Evolutionary conservation across 1,140 invertebrate genomes (phyloP).

Genomic region (Babylonia areolata): DNA sequence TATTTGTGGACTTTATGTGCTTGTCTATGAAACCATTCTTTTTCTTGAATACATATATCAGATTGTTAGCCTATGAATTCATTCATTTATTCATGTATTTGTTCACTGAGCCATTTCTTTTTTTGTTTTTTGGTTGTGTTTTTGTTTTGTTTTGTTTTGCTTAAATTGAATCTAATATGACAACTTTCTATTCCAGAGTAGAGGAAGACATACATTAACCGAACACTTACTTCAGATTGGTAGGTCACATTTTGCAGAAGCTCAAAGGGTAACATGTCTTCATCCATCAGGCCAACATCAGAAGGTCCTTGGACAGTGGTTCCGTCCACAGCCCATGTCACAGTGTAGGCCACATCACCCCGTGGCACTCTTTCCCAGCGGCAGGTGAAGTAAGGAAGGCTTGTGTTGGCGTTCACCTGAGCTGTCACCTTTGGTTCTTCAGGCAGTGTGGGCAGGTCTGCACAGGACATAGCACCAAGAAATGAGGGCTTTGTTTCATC

Average conservation of each 20-base stretch:
- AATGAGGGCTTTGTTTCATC: too few relatives aligned
- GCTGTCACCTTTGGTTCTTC: slow-evolving; percentile 44
- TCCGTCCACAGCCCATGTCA: slow-evolving; percentile 22
- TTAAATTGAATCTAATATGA: too few relatives aligned
- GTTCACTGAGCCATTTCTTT: too few relatives aligned
- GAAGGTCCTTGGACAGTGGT: background rate
- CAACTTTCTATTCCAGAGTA: too few relatives aligned
- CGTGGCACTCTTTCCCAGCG: slow-evolving; percentile 46
- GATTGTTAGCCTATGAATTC: too few relatives aligned
- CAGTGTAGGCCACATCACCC: slow-evolving; percentile 47
- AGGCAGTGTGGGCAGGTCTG: slow-evolving; percentile 55
- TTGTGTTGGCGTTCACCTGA: slow-evolving; percentile 34
- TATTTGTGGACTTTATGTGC: too few relatives aligned
- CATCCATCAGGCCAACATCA: background rate
- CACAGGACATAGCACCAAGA: background rate
- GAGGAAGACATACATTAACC: too few relatives aligned
- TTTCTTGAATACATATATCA: too few relatives aligned
- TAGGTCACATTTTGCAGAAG: slow-evolving; percentile 36
- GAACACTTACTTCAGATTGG: slow-evolving; percentile 38
- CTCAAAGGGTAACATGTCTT: slow-evolving; percentile 21
- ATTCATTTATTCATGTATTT: too few relatives aligned
- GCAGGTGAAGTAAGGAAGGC: slow-evolving; percentile 45
- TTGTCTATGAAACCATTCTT: too few relatives aligned
- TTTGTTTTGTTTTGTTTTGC: too few relatives aligned
- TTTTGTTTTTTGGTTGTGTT: too few relatives aligned